A percentile compares a stretch with the other conserved stretches of the same genome.
phyloP scores from a whole-genome alignment of 2,888 invertebrate species.

The Pseudanteris insignis region DNA sequence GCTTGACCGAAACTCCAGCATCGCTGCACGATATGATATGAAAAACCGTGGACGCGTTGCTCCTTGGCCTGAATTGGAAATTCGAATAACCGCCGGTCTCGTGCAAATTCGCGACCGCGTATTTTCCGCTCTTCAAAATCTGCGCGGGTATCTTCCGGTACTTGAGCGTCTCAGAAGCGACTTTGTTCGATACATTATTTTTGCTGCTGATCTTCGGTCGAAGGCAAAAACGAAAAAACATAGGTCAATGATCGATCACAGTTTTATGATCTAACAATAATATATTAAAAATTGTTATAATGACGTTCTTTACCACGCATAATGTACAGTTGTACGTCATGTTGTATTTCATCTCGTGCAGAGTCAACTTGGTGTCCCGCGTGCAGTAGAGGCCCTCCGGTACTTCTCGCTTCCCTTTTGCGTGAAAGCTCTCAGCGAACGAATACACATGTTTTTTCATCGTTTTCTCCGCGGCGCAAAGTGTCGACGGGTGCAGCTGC shows the following conservation, averaged over 20 bases:
- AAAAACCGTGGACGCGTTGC: constrained; percentile 59
- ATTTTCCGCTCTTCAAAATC: constrained; percentile 55
- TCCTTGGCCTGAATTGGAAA: constrained; percentile 61
- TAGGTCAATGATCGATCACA: too few relatives aligned
- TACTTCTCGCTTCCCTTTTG: constrained; percentile 32
- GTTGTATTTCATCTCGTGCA: constrained; percentile 63
- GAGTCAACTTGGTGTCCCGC: constrained; percentile 60
- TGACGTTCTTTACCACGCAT: constrained; percentile 61
- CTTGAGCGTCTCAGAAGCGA: constrained; percentile 57
- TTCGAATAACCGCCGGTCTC: constrained; percentile 60
- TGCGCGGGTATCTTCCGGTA: constrained; percentile 59
- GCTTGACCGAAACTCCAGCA: constrained; percentile 58
- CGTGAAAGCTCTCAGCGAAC: constrained; percentile 32
- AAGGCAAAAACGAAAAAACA: too few relatives aligned
- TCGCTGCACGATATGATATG: constrained; percentile 62
- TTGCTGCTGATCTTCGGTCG: constrained; percentile 57
- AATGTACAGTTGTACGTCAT: constrained; percentile 64
- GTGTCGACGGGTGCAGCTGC: constrained; percentile 59
- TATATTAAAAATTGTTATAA: too few relatives aligned
- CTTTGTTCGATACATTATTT: constrained; percentile 61
- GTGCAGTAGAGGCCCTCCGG: constrained; percentile 63
- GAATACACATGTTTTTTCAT: constrained; percentile 53
- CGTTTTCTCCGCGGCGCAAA: constrained; percentile 61
- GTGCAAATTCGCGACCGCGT: constrained; percentile 55
- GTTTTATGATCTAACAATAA: too few relatives aligned